Evolutionary conservation across 2,888 invertebrate genomes (phyloP).

Genomic region (Oligia fasciuncula): DNA sequence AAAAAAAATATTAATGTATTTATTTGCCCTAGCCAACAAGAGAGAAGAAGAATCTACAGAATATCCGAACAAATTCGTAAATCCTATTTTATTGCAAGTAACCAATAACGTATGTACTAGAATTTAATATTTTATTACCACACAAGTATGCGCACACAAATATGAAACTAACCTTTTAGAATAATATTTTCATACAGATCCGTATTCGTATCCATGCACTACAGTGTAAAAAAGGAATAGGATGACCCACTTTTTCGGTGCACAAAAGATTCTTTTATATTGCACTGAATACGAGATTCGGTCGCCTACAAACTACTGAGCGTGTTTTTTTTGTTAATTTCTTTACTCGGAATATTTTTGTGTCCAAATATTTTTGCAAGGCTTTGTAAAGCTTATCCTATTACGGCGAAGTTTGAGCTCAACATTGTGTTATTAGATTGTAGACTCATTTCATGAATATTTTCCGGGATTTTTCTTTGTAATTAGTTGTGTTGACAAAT

Average conservation of each 20-base stretch:
- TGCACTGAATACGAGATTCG: slow-evolving; percentile 81
- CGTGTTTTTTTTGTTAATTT: slow-evolving; percentile 71
- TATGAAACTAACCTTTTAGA: slow-evolving; percentile 43
- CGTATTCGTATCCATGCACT: slow-evolving; percentile 64
- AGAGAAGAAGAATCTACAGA: background rate
- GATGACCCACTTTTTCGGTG: slow-evolving; percentile 82
- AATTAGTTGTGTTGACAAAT: slow-evolving; percentile 16
- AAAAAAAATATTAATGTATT: background rate
- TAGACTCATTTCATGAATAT: slow-evolving; percentile 16
- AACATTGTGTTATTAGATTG: slow-evolving; percentile 34
- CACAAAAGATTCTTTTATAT: slow-evolving; percentile 81
- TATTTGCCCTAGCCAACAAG: background rate
- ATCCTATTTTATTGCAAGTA: background rate
- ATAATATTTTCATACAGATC: slow-evolving; percentile 50
- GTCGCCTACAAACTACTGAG: slow-evolving; percentile 67
- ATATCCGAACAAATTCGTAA: background rate
- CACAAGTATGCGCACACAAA: slow-evolving; percentile 19
- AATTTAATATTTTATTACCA: slow-evolving; percentile 19
- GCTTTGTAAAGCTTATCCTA: slow-evolving; percentile 55
- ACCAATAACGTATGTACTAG: too few relatives aligned
- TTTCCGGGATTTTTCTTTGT: background rate
- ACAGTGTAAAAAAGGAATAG: slow-evolving; percentile 72
- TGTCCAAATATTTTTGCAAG: slow-evolving; percentile 61
- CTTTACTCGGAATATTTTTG: slow-evolving; percentile 61
- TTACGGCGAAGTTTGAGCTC: slow-evolving; percentile 32